Evolutionary conservation across 2,888 invertebrate species (phyloP).

Genomic region (Phorcus lineatus): DNA sequence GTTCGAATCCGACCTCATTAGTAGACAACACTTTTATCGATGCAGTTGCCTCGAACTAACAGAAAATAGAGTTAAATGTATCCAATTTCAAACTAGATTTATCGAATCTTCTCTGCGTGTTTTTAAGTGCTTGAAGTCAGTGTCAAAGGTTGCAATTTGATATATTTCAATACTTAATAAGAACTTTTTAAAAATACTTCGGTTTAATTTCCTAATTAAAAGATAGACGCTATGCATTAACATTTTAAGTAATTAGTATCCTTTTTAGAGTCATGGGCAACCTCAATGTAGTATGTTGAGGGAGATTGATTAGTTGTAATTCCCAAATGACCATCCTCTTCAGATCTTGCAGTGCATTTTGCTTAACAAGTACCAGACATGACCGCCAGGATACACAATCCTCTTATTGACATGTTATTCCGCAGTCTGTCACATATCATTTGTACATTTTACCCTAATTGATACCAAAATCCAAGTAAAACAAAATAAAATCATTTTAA

Average conservation of each 20-base stretch:
- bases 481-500: conserved; percentile 10
- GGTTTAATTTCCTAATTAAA: conserved; percentile 3
- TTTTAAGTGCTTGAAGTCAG: neutral
- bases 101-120: neutral
- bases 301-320: too few relatives aligned
- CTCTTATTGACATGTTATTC: neutral
- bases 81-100: neutral
- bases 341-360: neutral
- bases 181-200: neutral
- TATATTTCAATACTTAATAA: neutral
- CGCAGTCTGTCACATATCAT: neutral
- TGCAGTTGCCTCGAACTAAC: neutral
- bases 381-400: neutral
- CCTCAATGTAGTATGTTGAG: too few relatives aligned
- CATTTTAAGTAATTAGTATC: too few relatives aligned
- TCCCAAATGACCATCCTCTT: neutral
- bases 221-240: neutral
- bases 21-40: neutral
- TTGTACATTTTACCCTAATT: neutral
- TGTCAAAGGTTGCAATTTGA: neutral
- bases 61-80: neutral
- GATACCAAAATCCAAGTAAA: neutral
- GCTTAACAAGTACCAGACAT: neutral
- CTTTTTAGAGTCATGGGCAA: too few relatives aligned
- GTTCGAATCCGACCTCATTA: neutral